phyloP scores from a whole-genome alignment of 2,888 invertebrate genomes.

The Pristionchus entomophagus region DNA sequence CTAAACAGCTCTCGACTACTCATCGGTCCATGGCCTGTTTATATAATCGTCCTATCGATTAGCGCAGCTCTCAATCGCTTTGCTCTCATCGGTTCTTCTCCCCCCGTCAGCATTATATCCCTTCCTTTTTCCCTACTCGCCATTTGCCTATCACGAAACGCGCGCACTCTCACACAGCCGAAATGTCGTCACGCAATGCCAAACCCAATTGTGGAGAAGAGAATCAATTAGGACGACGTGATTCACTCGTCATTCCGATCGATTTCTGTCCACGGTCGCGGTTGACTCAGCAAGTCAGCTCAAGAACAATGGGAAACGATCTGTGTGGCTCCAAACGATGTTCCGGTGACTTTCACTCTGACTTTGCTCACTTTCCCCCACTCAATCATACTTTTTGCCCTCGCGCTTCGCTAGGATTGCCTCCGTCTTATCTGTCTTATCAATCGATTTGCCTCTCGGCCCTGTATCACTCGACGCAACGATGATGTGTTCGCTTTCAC shows the following conservation, averaged over 20 bases:
- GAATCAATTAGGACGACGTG: neutral
- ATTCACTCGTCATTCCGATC: slow-evolving; percentile 3
- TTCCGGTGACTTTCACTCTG: slow-evolving; percentile 2
- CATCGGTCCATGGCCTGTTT: slow-evolving; percentile 17
- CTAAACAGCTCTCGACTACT: slow-evolving; percentile 12
- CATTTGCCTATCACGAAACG: slow-evolving; percentile 30
- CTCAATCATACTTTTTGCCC: slow-evolving; percentile 13
- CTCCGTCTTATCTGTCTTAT: neutral
- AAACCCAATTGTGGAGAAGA: slow-evolving; percentile 19
- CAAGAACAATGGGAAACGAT: slow-evolving; percentile 20
- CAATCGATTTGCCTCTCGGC: neutral
- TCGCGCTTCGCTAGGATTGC: neutral
- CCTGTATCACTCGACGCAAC: neutral
- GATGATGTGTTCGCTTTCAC: neutral
- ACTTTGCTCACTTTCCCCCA: neutral
- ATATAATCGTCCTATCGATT: slow-evolving; percentile 37
- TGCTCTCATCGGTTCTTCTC: slow-evolving; percentile 5
- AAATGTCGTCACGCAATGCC: slow-evolving; percentile 12
- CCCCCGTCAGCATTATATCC: slow-evolving; percentile 6
- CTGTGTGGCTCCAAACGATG: slow-evolving; percentile 10
- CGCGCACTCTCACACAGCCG: neutral
- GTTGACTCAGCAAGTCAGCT: slow-evolving; percentile 8
- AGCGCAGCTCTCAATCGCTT: neutral
- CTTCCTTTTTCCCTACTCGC: neutral
- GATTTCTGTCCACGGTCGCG: neutral